Percentiles rank a stretch among this genome's conserved stretches.
Evolutionary conservation across 92 coral and sea anemone species (phyloP).

Genomic region (Epizoanthus scotinus): DNA sequence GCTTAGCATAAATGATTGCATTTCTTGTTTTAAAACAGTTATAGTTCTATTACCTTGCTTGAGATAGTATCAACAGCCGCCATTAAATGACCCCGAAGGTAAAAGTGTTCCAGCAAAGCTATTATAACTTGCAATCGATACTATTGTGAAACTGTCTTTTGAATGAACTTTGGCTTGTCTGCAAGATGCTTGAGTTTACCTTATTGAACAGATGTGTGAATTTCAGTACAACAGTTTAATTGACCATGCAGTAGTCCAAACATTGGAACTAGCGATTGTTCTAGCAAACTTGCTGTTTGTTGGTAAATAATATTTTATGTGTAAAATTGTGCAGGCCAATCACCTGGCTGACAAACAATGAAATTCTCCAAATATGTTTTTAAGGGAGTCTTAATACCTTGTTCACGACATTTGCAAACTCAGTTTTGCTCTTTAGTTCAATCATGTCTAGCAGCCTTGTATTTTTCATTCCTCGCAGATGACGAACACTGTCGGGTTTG

Average conservation of each 20-base stretch:
- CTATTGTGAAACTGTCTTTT: no score
- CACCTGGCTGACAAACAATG: slow-evolving; percentile 48
- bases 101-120: no score
- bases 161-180: no score
- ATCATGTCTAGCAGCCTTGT: slow-evolving; percentile 11
- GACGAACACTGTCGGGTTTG: no score
- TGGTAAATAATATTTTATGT: slow-evolving; percentile 38
- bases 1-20: background rate
- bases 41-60: no score
- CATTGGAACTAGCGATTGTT: slow-evolving; percentile 25
- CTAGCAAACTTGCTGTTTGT: background rate
- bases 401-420: slow-evolving; percentile 5
- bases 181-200: no score
- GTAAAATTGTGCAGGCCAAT: slow-evolving; percentile 57
- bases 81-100: no score
- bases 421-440: slow-evolving; percentile 28
- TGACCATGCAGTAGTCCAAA: slow-evolving; percentile 42
- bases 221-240: slow-evolving; percentile 24
- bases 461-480: no score
- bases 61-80: no score
- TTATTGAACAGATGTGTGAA: slow-evolving; percentile 41
- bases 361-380: slow-evolving; percentile 31
- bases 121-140: no score
- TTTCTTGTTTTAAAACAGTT: no score
- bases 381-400: background rate